These are phyloP conservation scores for Ciconia boyciana DNA, from an alignment of 2,113 vertebrate species.

Conservation along the genomic window DNA sequence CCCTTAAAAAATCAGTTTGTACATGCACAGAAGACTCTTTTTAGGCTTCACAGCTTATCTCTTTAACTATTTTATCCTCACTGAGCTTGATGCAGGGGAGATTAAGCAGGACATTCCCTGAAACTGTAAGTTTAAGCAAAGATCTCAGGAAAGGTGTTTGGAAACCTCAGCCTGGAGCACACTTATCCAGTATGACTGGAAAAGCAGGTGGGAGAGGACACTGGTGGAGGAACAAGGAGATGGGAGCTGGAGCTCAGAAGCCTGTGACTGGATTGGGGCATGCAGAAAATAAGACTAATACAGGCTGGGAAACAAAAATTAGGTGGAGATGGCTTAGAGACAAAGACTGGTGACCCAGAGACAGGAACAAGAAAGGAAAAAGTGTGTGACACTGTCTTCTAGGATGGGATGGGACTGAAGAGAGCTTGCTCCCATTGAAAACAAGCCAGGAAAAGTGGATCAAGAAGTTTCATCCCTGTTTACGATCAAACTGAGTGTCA, in stretches of 20 bases:
- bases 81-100: neutral
- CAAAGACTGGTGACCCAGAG: neutral
- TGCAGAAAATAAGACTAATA: neutral
- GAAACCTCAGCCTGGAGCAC: neutral
- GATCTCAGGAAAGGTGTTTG: neutral
- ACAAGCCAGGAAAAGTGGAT: neutral
- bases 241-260: neutral
- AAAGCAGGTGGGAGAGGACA: neutral
- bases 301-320: neutral
- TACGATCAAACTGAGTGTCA: neutral
- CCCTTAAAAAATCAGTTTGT: neutral
- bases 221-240: neutral
- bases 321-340: neutral
- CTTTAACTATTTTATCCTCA: neutral
- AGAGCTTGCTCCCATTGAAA: neutral
- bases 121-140: neutral
- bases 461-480: neutral
- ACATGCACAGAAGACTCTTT: neutral
- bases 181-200: neutral
- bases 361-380: neutral
- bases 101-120: neutral
- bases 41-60: neutral
- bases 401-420: neutral
- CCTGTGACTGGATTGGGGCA: rapidly evolving
- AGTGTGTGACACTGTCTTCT: neutral